phyloP scores from a whole-genome alignment of 2,797 vertebrate species.

The Alexandromys oeconomus region DNA sequence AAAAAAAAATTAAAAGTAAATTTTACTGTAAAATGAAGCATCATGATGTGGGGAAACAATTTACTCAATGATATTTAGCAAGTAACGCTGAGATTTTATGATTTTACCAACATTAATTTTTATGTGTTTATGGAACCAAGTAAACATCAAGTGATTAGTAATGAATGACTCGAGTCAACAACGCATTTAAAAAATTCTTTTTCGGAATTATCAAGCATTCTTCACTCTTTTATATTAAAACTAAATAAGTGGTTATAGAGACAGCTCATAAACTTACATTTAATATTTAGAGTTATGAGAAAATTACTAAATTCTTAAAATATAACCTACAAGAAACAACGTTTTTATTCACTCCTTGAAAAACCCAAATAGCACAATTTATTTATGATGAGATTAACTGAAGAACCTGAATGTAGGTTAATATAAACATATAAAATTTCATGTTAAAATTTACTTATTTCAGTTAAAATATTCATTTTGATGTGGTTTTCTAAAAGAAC shows the following conservation, averaged over 20 bases:
- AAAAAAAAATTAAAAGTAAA: constrained; percentile 28
- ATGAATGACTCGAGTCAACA: constrained; percentile 35
- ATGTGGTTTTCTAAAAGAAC: not conserved
- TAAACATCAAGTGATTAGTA: constrained; percentile 27
- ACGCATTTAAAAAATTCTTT: constrained; percentile 52
- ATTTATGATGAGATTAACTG: constrained; percentile 55
- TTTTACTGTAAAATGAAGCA: not conserved
- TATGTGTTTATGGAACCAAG: constrained; percentile 49
- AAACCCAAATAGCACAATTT: constrained; percentile 31
- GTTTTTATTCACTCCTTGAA: not conserved
- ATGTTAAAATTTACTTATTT: constrained; percentile 53
- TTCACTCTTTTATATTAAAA: constrained; percentile 55
- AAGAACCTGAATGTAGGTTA: constrained; percentile 10
- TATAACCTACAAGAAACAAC: not conserved
- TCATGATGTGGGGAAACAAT: not conserved
- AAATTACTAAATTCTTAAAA: constrained; percentile 29
- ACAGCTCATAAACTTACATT: constrained; percentile 13
- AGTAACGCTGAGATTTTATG: not conserved
- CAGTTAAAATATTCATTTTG: constrained; percentile 41
- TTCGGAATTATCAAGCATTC: constrained; percentile 42
- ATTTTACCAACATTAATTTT: not conserved
- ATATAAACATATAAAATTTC: not conserved
- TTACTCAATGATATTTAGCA: constrained; percentile 20
- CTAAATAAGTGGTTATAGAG: constrained; percentile 42
- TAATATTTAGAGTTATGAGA: constrained; percentile 34